Percentiles rank a stretch among this genome's conserved stretches.
phyloP scores from a whole-genome alignment of 2,888 invertebrate species.

The Patella caerulea region DNA sequence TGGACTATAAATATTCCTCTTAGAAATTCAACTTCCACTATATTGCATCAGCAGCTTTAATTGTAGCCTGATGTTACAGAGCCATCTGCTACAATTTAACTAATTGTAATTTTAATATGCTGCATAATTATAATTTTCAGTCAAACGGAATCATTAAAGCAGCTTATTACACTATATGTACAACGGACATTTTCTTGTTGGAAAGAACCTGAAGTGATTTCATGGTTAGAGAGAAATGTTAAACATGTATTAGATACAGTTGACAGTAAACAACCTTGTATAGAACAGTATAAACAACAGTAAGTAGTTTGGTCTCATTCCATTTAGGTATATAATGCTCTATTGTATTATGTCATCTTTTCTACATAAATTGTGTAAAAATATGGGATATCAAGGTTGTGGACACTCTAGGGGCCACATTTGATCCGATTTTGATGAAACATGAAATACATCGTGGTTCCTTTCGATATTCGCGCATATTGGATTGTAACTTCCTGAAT shows the following conservation, averaged over 20 bases:
- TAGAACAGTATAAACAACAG: conserved; percentile 78
- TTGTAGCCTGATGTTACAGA: neutral
- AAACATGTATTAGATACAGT: conserved; percentile 78
- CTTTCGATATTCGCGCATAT: too few species aligned
- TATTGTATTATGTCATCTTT: too few species aligned
- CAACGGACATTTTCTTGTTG: conserved; percentile 83
- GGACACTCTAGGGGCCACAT: too few species aligned
- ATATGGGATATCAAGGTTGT: too few species aligned
- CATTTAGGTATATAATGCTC: too few species aligned
- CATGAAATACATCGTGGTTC: too few species aligned
- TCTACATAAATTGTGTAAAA: too few species aligned
- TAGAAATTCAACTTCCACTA: too few species aligned
- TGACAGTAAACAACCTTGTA: conserved; percentile 77
- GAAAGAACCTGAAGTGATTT: conserved; percentile 82
- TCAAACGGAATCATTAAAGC: conserved; percentile 77
- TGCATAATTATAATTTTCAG: conserved; percentile 69
- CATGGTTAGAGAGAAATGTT: conserved; percentile 84
- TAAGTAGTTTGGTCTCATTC: conserved; percentile 35
- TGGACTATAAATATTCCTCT: too few species aligned
- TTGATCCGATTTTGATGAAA: too few species aligned
- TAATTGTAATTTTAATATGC: neutral
- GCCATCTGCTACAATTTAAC: neutral
- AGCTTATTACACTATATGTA: conserved; percentile 82
- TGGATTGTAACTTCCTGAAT: too few species aligned
- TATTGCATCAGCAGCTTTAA: neutral